Evolutionary conservation across 1,140 invertebrate species (phyloP), one percentile per base, ranked within the genome.

Genomic region (Neotoxoptera formosana): DNA sequence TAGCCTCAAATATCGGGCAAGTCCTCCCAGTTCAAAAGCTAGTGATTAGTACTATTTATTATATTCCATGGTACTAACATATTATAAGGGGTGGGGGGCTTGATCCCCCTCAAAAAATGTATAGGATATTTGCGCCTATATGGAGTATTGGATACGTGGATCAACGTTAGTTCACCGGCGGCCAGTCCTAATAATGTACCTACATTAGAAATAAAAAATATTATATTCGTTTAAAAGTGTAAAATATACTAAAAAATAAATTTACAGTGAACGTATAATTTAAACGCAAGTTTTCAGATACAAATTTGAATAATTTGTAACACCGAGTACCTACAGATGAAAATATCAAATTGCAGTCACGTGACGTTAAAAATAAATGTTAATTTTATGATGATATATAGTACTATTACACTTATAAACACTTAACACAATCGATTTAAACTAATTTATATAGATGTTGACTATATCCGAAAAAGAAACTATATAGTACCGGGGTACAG

Each of bases 251-350:
- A 21, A 53, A 53, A 67, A 17, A 4, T 67, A 6, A 14, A 67
- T 67, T n/a, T 67, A n/a, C 3, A 67, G 4, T 67, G 11, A n/a
- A 67, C 4, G 14, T 11, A 7, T 60, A 76, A 17, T 17, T n/a
- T n/a, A 34, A 76, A 76, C 60, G 14, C 30, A 76, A 17, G 60
- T 76, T 76, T 76, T 76, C n/a, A n/a, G 14, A 7, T n/a, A n/a
- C n/a, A 76, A n/a, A 76, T n/a, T 76, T 76, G 60, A 76, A 76
- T 76, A 76, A 76, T 76, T 76, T n/a, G 14, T n/a, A n/a, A n/a
- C 60, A n/a, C 4, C n/a, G 14, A 76, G 60, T n/a, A 7, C 0
- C 60, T n/a, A 67, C 60, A 14, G 0, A 1, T 41, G 41, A n/a
- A 17, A 76, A 76, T 76, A n/a, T 6, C 14, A 76, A 41, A 41